Evolutionary conservation across 2,113 vertebrate species (phyloP).

Genomic region (Semnopithecus entellus): DNA sequence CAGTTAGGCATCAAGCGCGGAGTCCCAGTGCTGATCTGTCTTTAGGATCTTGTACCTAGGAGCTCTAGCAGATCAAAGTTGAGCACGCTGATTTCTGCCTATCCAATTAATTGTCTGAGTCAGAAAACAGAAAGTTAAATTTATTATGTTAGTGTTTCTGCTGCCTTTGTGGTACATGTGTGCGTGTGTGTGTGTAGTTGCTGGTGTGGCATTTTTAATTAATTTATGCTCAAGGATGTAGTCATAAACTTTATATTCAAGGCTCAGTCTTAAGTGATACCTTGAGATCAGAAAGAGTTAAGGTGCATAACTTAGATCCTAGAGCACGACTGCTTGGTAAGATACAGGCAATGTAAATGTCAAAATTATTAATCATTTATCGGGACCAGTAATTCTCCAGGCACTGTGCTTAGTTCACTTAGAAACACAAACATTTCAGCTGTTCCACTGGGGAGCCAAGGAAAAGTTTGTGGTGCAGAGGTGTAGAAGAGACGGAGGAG

Average conservation of each 20-base stretch:
- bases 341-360: neutral
- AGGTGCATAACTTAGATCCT: neutral
- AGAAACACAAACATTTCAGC: neutral
- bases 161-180: neutral
- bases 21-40: neutral
- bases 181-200: neutral
- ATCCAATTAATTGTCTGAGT: neutral
- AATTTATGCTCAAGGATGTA: neutral
- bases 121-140: neutral
- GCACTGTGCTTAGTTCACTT: neutral
- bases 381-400: neutral
- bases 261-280: neutral
- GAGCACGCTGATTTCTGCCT: neutral
- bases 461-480: neutral
- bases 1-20: accelerated
- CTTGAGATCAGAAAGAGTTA: neutral
- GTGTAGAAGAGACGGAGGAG: accelerated
- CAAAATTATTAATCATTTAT: conserved; percentile 33
- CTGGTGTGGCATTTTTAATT: neutral
- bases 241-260: neutral
- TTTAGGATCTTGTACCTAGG: neutral
- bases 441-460: neutral
- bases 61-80: neutral
- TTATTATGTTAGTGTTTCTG: neutral
- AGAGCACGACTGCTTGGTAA: neutral